phyloP scores from a whole-genome alignment of 1,140 invertebrate species.

The Subanguina moxae region DNA sequence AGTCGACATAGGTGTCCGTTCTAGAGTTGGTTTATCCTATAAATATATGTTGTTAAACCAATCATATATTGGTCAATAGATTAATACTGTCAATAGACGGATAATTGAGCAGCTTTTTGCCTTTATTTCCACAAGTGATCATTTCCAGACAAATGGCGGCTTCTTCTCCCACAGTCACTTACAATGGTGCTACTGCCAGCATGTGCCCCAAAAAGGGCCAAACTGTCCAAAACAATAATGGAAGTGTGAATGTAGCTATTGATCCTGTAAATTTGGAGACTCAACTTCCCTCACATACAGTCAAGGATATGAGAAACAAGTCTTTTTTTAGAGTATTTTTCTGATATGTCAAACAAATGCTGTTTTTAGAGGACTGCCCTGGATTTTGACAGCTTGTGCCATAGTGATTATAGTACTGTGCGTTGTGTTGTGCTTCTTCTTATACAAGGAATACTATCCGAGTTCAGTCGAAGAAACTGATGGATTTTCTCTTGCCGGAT shows the following conservation, averaged over 20 bases:
- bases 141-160: no score
- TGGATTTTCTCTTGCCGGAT: no score
- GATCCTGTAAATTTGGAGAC: neutral
- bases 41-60: no score
- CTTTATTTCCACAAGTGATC: no score
- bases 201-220: no score
- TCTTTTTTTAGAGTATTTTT: neutral
- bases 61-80: no score
- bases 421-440: slow-evolving; percentile 35
- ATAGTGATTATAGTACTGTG: slow-evolving; percentile 35
- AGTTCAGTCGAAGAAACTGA: neutral
- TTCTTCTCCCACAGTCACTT: no score
- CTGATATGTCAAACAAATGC: neutral
- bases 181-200: no score
- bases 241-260: neutral
- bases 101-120: no score
- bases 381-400: slow-evolving; percentile 42
- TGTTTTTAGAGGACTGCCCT: slow-evolving; percentile 45
- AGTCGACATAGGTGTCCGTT: no score
- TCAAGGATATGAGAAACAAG: slow-evolving; percentile 26
- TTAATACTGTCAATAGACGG: no score
- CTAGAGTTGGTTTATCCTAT: no score
- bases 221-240: neutral
- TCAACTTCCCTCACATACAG: neutral
- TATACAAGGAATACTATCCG: slow-evolving; percentile 24